Base-by-base conservation (phyloP, 2,888 invertebrate species). In the Incurvaria masculella region DNA sequence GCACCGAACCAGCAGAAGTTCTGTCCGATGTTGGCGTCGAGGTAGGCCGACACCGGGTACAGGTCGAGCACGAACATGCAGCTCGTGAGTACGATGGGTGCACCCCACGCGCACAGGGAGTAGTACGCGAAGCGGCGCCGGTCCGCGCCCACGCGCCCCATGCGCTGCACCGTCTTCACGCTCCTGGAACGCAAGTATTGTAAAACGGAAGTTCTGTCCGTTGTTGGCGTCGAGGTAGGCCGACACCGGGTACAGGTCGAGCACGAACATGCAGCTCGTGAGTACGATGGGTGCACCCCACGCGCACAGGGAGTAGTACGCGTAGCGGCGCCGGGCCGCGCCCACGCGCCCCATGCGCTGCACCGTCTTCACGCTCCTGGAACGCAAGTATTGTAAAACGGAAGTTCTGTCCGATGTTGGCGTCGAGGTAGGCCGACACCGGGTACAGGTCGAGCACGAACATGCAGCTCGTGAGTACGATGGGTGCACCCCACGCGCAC, bases 41-140 rank as follows among this genome's bases (percentile, higher is more conserved):
- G 65, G 49, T 66, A 40, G 0, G 47, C 21, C 1, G 68, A 53
- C 1, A 76, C 58, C 0, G 75, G 67, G 21, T 75, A 80, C 41
- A 66, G 64, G 55, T 86, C 86, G 47, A 84, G 64, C 2, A 81
- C 59, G 46, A 81, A 76, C 49, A 83, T 82, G 6, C 79, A 61
- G 10, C 70, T 54, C 0, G 86, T 84, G 38, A 89, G 62, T 1
- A 80, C 27, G 2, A 82, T 59, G 0, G 89, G 81, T 10, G 84
- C 57, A 3, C 85, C 83, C 89, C 89, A 91, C 1, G 88, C 88
- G 62, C 88, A 89, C 2, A 84, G 42, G 1, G 85, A 86, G 62
- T 89, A 91, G 60, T 76, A 71, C 2, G 84, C 48, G 60, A 89
- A 87, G 50, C 83, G 79, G 43, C 80, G 82, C 26, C 72, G 59